These are phyloP conservation scores for Kryptolebias marmoratus DNA, from an alignment of 2,113 vertebrate genomes.

Conservation along the genomic window DNA sequence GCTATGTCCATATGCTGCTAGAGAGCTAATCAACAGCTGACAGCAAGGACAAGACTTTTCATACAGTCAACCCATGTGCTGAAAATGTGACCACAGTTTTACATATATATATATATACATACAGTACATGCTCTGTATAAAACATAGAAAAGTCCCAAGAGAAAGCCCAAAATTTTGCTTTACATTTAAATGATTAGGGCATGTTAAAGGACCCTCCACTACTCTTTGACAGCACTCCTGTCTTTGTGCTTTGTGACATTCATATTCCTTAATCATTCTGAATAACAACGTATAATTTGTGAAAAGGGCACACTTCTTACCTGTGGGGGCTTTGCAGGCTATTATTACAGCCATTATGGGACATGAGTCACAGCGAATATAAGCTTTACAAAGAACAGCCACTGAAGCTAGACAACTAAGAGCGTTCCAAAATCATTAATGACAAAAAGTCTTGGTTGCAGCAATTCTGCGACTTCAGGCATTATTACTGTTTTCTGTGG, in stretches of 20 bases:
- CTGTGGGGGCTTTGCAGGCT: constrained; percentile 40
- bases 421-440: constrained; percentile 41
- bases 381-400: constrained; percentile 47
- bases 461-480: constrained; percentile 5
- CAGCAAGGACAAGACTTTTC: constrained; percentile 64
- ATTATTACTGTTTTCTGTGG: constrained; percentile 34
- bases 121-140: neutral
- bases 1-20: constrained; percentile 56
- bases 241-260: constrained; percentile 46
- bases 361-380: constrained; percentile 59
- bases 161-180: constrained; percentile 34
- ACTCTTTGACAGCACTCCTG: constrained; percentile 19
- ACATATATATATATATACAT: constrained; percentile 11
- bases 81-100: constrained; percentile 22
- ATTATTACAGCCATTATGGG: constrained; percentile 68
- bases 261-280: constrained; percentile 56
- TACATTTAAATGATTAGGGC: constrained; percentile 16
- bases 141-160: constrained; percentile 39
- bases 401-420: constrained; percentile 39
- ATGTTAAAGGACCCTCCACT: constrained; percentile 19
- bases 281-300: constrained; percentile 62
- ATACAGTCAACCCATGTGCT: constrained; percentile 20
- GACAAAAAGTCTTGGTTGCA: constrained; percentile 42
- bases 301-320: constrained; percentile 54
- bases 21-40: constrained; percentile 62